Conservation (phyloP, 1,140 invertebrate genomes). For the Drosophila repleta region DNA sequence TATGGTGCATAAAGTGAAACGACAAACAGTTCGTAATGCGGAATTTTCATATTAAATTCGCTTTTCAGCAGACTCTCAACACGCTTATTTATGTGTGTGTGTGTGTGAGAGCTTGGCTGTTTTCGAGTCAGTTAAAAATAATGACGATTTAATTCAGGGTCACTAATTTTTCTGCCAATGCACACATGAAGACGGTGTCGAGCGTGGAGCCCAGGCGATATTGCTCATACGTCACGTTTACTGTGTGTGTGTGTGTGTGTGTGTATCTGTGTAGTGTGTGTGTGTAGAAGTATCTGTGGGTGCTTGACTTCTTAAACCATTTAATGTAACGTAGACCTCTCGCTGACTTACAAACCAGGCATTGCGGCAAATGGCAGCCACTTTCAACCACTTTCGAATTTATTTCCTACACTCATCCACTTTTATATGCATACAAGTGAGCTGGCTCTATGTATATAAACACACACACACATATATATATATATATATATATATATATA, state of each 20-base stretch:
- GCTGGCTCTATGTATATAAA: neutral
- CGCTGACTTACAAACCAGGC: constrained; percentile 51
- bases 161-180: constrained; percentile 81
- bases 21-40: constrained; percentile 79
- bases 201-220: constrained; percentile 27
- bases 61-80: constrained; percentile 68
- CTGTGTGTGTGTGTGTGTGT: constrained; percentile 21
- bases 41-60: constrained; percentile 82
- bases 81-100: constrained; percentile 35
- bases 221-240: constrained; percentile 65
- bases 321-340: constrained; percentile 72
- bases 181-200: constrained; percentile 66
- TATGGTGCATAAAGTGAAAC: constrained; percentile 66
- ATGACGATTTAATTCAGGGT: constrained; percentile 83
- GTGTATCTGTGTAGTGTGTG: neutral
- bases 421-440: constrained; percentile 63
- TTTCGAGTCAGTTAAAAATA: constrained; percentile 80
- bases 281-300: constrained; percentile 17
- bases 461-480: no score
- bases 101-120: constrained; percentile 54
- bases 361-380: constrained; percentile 60
- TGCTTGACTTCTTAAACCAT: constrained; percentile 73
- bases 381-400: constrained; percentile 78
- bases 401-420: constrained; percentile 76
- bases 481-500: constrained; percentile 1